phyloP scores from a whole-genome alignment of 2,888 invertebrate species.

The Hofmannophila pseudospretella region DNA sequence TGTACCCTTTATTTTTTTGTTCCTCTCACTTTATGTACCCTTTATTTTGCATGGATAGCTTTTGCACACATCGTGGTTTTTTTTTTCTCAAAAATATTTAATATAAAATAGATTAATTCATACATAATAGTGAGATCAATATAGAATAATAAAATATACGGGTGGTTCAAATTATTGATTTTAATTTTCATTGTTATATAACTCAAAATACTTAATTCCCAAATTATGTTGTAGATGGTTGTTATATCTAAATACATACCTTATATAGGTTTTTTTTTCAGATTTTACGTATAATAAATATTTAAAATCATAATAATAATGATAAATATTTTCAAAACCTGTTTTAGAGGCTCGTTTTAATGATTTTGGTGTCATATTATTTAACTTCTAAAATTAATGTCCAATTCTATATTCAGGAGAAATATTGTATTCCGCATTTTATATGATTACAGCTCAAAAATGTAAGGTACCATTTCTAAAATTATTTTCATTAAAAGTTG shows the following conservation, averaged over 20 bases:
- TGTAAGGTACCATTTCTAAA: no score
- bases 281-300: no score
- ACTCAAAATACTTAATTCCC: neutral
- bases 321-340: no score
- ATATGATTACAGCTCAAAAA: no score
- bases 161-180: conserved; percentile 57
- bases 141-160: conserved; percentile 56
- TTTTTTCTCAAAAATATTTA: conserved; percentile 21
- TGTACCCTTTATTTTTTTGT: conserved; percentile 55
- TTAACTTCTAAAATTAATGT: conserved; percentile 25
- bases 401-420: conserved; percentile 17
- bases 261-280: no score
- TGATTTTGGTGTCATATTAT: conserved; percentile 24
- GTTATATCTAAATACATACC: no score
- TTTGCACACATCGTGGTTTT: conserved; percentile 25
- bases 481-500: no score
- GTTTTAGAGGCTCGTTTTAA: no score
- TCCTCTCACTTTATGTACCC: conserved; percentile 26
- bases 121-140: conserved; percentile 64
- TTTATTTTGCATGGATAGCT: conserved; percentile 19
- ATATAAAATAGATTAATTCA: conserved; percentile 41
- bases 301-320: no score
- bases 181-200: conserved; percentile 23
- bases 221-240: conserved; percentile 10
- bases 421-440: no score